Evolutionary conservation across 2,113 vertebrate species (phyloP), one percentile per base, ranked within the genome.

Genomic region (Lonchura striata): DNA sequence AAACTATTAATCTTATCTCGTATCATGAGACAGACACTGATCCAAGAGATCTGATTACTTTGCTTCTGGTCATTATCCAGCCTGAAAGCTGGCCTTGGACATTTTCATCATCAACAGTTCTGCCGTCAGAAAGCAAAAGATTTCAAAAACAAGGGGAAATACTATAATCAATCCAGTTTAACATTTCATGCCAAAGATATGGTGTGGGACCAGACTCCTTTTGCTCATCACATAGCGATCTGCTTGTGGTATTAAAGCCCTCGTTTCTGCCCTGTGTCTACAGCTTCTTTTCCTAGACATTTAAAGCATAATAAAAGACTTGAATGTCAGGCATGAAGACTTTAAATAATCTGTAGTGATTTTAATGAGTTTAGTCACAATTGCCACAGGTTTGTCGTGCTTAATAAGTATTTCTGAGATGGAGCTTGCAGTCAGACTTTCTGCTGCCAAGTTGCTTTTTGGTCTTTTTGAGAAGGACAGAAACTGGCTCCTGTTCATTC

Each of bases 1-100:
- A 90, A 97, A 88, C 94, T 92, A 90, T 96, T 97, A 93, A 96
- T 97, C 94, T 96, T 95, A 95, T 82, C 82, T 90, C 4, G 0
- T 91, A 94, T 96, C 92, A 68, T 86, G 83, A 94, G 94, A 82
- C 91, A 94, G 91, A 96, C 78, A 79, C 81, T 88, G 83, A 95
- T 95, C 65, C 75, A 79, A 85, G 82, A 94, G 74, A 95, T 94
- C 53, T 90, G 92, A 95, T 97, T 96, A 37, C 77, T 96, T 95
- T 93, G 83, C 90, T 93, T 90, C 57, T 52, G 82, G 83, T 94
- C 88, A 82, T 90, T 96, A 88, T 89, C 77, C 35, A 71, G 57
- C 68, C 53, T 72, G 49, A 80, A 94, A 92, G 86, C 91, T 86
- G 42, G 49, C 74, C 56, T 80, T 85, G 47, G 60, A 37, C 46